Percentiles rank a stretch among this genome's conserved stretches.
Conservation (phyloP, 2,797 vertebrate genomes). For the Enteromius radiatus region DNA sequence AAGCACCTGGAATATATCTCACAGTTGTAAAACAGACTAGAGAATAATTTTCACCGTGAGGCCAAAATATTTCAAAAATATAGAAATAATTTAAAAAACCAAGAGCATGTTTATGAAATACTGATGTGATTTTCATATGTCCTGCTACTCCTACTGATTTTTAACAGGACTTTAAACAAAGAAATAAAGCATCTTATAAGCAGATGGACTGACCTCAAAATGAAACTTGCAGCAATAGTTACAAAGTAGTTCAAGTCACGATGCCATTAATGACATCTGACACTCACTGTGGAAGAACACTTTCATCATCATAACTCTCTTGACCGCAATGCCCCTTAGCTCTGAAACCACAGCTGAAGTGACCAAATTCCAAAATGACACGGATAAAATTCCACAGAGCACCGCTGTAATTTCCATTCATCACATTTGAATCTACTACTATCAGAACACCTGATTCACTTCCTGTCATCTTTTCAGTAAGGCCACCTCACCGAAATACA, state of each 20-base stretch:
- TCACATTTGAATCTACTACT: background rate
- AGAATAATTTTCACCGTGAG: background rate
- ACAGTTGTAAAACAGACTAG: background rate
- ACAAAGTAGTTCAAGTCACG: background rate
- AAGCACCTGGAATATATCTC: background rate
- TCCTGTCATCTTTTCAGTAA: background rate
- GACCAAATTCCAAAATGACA: constrained; percentile 2
- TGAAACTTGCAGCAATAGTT: background rate
- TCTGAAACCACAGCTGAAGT: constrained; percentile 8
- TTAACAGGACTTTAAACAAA: constrained; percentile 6
- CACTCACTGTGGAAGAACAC: background rate
- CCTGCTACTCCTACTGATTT: background rate
- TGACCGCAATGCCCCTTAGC: background rate
- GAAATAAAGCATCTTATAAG: background rate
- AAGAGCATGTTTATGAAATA: constrained; percentile 67
- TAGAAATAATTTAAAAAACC: constrained; percentile 38
- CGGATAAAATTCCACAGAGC: background rate
- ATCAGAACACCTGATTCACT: background rate
- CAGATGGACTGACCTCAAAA: background rate
- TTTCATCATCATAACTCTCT: background rate
- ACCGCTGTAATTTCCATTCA: background rate
- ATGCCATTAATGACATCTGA: background rate
- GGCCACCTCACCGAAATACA: background rate
- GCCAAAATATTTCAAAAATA: background rate
- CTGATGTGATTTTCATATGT: constrained; percentile 67